These are phyloP conservation scores for Fulmarus glacialis DNA, from an alignment of 2,113 vertebrate species.

Conservation along the genomic window DNA sequence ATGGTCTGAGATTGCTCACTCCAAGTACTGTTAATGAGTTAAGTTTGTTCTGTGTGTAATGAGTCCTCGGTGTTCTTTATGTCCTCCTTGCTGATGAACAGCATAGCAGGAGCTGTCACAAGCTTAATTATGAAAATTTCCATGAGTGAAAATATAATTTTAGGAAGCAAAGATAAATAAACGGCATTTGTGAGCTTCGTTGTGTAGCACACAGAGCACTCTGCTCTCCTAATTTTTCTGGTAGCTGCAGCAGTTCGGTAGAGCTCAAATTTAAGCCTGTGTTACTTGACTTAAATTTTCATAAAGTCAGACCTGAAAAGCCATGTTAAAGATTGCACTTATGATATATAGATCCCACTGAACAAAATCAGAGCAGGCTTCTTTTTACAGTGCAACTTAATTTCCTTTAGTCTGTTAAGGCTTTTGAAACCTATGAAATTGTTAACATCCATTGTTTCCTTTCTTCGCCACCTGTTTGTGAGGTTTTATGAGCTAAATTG, in stretches of 20 bases:
- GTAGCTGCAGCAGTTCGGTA: neutral
- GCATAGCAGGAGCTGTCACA: slow-evolving; percentile 12
- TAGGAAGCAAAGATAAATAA: slow-evolving; percentile 35
- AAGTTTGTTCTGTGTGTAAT: slow-evolving; percentile 60
- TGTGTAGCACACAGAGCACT: neutral
- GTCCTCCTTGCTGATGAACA: slow-evolving; percentile 33
- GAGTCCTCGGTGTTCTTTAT: slow-evolving; percentile 44
- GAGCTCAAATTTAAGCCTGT: neutral
- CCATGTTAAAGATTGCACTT: neutral
- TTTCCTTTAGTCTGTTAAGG: neutral
- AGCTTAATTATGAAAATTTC: slow-evolving; percentile 56
- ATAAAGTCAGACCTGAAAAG: neutral
- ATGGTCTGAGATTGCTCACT: slow-evolving; percentile 57
- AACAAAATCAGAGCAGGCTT: neutral
- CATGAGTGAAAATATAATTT: slow-evolving; percentile 35
- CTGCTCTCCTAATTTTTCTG: neutral
- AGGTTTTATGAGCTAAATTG: neutral
- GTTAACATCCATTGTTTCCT: neutral
- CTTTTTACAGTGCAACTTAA: neutral
- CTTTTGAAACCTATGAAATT: neutral
- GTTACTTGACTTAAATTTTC: neutral
- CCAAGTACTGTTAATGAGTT: slow-evolving; percentile 58
- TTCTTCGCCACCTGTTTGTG: neutral
- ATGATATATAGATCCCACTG: neutral
- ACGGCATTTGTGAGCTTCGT: neutral